Conservation (phyloP, 2,888 invertebrate genomes). For the Hydroisotoma schaefferi region DNA sequence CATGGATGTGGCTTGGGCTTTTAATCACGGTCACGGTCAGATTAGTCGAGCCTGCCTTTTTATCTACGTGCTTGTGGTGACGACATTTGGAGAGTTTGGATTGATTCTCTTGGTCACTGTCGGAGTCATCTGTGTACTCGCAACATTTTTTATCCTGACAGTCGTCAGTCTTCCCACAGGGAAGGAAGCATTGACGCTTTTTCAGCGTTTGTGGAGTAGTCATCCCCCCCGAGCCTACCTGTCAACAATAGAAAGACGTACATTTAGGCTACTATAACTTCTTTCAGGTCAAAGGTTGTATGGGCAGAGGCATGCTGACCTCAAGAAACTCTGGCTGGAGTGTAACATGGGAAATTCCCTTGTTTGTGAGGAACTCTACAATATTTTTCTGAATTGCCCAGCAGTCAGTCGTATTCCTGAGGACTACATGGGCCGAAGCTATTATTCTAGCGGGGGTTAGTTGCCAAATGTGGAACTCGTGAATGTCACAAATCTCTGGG, state of each 20-base stretch:
- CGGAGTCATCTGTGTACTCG: no score
- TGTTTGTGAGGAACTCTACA: constrained; percentile 67
- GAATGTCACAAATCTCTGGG: constrained; percentile 70
- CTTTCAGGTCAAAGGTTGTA: background rate
- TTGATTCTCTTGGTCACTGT: background rate
- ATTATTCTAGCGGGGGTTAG: constrained; percentile 73
- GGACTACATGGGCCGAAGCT: constrained; percentile 79
- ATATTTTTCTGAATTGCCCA: constrained; percentile 37
- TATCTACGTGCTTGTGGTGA: constrained; percentile 12
- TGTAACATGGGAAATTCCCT: constrained; percentile 78
- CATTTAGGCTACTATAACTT: no score
- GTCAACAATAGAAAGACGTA: no score
- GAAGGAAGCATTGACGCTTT: constrained; percentile 44
- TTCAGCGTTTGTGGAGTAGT: constrained; percentile 19
- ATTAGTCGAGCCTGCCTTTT: background rate
- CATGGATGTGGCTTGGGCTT: constrained; percentile 2
- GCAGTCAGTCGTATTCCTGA: constrained; percentile 61
- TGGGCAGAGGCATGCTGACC: no score
- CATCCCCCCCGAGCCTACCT: no score
- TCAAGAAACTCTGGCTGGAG: constrained; percentile 77
- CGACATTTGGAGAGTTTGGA: constrained; percentile 5
- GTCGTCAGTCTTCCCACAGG: constrained; percentile 40
- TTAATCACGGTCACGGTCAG: background rate
- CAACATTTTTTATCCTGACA: constrained; percentile 44
- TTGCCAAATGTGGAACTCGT: constrained; percentile 88